These are phyloP conservation scores for Eupsittula cactorum DNA, from an alignment of 2,113 vertebrate genomes.

Conservation along the genomic window DNA sequence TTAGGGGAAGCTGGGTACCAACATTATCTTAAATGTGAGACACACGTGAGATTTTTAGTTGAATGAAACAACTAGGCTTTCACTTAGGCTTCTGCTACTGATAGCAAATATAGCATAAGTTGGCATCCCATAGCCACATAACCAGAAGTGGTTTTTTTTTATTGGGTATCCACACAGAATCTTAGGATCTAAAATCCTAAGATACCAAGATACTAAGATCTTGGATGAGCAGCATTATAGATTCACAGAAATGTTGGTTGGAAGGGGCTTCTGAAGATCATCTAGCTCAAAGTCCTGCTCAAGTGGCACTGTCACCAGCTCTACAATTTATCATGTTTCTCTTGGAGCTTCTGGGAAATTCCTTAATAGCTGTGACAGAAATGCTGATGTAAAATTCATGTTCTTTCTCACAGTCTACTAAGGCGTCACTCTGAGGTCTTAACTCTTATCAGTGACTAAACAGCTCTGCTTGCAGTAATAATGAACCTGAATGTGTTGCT, in stretches of 20 bases:
- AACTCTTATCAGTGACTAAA: neutral
- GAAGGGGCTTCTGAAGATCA: neutral
- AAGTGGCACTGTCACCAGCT: neutral
- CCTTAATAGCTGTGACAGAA: neutral
- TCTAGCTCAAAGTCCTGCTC: neutral
- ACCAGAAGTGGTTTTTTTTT: neutral
- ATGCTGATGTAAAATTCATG: neutral
- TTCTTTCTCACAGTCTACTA: neutral
- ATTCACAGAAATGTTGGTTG: neutral
- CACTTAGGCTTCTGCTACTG: neutral
- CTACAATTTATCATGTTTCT: neutral
- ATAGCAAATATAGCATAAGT: neutral
- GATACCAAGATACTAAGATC: neutral
- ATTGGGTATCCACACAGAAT: neutral
- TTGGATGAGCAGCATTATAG: neutral
- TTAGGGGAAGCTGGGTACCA: neutral
- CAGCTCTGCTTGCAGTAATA: neutral
- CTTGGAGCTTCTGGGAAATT: neutral
- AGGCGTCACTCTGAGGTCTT: accelerated
- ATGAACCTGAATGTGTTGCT: neutral
- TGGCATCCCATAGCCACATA: neutral
- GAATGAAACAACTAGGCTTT: neutral
- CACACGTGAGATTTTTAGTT: neutral
- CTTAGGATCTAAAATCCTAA: neutral
- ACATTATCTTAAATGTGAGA: neutral